Percentiles rank a stretch among this genome's conserved stretches.
These are phyloP conservation scores for Indicator indicator DNA, from an alignment of 2,113 vertebrate genomes.

Conservation along the genomic window DNA sequence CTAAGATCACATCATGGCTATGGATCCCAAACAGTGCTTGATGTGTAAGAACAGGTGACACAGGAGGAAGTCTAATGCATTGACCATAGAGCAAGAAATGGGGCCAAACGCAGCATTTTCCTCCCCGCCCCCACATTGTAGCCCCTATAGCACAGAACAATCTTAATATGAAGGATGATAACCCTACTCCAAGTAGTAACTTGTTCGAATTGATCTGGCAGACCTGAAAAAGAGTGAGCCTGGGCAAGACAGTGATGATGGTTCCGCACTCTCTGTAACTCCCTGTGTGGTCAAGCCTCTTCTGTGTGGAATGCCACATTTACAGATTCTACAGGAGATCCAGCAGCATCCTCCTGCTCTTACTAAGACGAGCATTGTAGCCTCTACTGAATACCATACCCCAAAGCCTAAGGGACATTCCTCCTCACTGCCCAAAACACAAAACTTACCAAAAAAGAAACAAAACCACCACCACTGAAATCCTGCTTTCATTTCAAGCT, in stretches of 20 bases:
- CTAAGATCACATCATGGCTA: neutral
- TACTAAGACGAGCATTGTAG: neutral
- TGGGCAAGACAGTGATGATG: neutral
- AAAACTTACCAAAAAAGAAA: neutral
- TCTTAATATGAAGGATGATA: neutral
- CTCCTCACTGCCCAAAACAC: neutral
- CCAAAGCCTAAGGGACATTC: neutral
- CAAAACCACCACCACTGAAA: neutral
- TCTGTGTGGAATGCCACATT: neutral
- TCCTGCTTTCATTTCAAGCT: neutral
- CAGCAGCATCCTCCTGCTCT: neutral
- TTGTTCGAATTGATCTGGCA: neutral
- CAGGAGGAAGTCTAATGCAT: neutral
- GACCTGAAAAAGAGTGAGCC: neutral
- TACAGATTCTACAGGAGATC: neutral
- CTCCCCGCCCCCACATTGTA: fast-evolving
- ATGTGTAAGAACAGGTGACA: neutral
- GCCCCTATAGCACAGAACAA: neutral
- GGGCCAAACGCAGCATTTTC: neutral
- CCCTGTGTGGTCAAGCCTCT: neutral
- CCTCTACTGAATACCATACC: neutral
- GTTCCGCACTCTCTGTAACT: neutral
- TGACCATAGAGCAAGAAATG: neutral
- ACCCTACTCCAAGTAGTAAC: neutral
- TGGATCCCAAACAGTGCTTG: neutral